phyloP scores from a whole-genome alignment of 2,888 invertebrate species.

The Cosmia trapezina region DNA sequence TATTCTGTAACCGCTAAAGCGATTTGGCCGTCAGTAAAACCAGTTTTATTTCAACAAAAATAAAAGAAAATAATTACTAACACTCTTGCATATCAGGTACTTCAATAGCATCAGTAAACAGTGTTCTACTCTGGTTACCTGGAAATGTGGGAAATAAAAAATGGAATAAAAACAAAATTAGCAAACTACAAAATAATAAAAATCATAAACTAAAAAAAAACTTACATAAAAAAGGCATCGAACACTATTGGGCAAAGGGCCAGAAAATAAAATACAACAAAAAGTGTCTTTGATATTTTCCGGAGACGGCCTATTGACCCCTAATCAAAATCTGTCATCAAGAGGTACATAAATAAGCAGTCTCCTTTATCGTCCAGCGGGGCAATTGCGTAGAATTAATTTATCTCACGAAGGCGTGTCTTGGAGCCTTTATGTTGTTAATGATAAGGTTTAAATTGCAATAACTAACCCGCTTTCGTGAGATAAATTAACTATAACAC shows the following conservation, averaged over 20 bases:
- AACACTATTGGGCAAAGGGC: not conserved
- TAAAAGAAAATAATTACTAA: conserved; percentile 79
- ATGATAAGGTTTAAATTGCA: too few species aligned
- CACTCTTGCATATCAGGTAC: conserved; percentile 88
- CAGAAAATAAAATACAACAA: conserved; percentile 9
- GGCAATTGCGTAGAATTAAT: too few species aligned
- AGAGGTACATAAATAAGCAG: conserved; percentile 7
- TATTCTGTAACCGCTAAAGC: not conserved
- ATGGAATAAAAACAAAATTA: conserved; percentile 69
- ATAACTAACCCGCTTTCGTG: too few species aligned
- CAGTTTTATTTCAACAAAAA: conserved; percentile 42
- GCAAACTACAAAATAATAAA: conserved; percentile 59
- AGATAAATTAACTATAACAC: too few species aligned
- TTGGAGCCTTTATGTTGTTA: too few species aligned
- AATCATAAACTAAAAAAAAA: conserved; percentile 4
- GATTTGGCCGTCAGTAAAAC: conserved; percentile 17
- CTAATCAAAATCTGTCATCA: conserved; percentile 30
- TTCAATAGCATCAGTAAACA: conserved; percentile 84
- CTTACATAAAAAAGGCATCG: not conserved
- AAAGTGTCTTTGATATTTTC: conserved; percentile 11
- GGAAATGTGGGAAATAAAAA: conserved; percentile 78
- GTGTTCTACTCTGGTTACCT: conserved; percentile 82
- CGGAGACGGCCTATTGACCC: conserved; percentile 6
- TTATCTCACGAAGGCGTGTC: too few species aligned
- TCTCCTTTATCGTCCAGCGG: not conserved